Percentiles rank a stretch among this genome's conserved stretches.
Conservation (phyloP, 2,797 vertebrate species). For the Sebastes itinus region DNA sequence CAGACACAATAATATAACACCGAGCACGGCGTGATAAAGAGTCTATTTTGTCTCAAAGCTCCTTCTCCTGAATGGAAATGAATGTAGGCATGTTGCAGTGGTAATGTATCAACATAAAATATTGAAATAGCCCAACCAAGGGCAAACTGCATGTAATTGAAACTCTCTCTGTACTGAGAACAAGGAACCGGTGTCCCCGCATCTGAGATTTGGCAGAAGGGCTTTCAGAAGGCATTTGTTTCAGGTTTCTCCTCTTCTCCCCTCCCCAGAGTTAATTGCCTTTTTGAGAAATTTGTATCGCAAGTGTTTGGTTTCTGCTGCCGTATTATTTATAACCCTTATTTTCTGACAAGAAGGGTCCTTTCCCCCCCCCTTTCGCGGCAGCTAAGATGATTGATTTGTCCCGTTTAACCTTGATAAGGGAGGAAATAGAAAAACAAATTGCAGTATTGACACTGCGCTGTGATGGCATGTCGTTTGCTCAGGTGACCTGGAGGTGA, state of each 20-base stretch:
- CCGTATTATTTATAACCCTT: constrained; percentile 79
- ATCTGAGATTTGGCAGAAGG: constrained; percentile 81
- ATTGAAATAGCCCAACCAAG: constrained; percentile 83
- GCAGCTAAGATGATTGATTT: constrained; percentile 83
- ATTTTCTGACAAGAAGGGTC: constrained; percentile 73
- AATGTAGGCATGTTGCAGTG: constrained; percentile 74
- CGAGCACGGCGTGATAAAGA: constrained; percentile 68
- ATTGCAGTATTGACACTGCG: constrained; percentile 83
- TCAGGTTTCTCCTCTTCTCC: constrained; percentile 77
- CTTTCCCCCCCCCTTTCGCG: constrained; percentile 38
- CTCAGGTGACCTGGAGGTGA: constrained; percentile 81
- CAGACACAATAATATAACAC: constrained; percentile 73
- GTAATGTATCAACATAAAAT: constrained; percentile 85
- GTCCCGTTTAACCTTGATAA: constrained; percentile 87
- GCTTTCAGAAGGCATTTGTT: constrained; percentile 85
- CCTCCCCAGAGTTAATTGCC: constrained; percentile 75
- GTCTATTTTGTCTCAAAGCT: constrained; percentile 75
- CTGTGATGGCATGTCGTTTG: constrained; percentile 76
- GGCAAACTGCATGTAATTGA: constrained; percentile 84
- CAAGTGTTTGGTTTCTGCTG: constrained; percentile 76
- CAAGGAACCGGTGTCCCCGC: constrained; percentile 74
- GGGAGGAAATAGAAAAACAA: constrained; percentile 83
- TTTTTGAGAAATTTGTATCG: constrained; percentile 79
- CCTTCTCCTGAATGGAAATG: constrained; percentile 75
- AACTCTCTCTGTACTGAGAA: constrained; percentile 78